phyloP scores from a whole-genome alignment of 1,140 invertebrate species.

The Drosophila nannoptera region DNA sequence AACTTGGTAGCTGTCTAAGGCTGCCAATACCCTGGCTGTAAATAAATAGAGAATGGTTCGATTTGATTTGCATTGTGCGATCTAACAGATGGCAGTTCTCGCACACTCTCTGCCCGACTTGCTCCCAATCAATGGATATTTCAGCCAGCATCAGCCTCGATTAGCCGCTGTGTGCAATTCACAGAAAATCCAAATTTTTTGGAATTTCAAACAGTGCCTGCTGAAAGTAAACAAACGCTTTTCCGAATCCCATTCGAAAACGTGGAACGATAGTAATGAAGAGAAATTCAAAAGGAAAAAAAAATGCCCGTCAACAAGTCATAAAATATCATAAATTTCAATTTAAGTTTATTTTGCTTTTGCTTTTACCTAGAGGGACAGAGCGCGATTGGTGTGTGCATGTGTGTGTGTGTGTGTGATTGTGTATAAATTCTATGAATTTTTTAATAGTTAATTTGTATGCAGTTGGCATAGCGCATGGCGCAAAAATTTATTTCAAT shows the following conservation, averaged over 20 bases:
- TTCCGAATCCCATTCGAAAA: slow-evolving; percentile 26
- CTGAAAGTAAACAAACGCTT: slow-evolving; percentile 40
- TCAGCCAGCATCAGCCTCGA: not conserved
- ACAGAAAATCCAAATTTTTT: slow-evolving; percentile 15
- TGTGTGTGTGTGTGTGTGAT: slow-evolving; percentile 37
- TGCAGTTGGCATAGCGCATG: slow-evolving; percentile 72
- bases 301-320: slow-evolving; percentile 69
- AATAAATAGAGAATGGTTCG: not conserved
- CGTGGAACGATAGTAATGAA: not conserved
- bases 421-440: slow-evolving; percentile 76
- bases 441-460: slow-evolving; percentile 77
- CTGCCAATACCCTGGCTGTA: slow-evolving; percentile 23
- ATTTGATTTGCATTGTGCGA: not conserved
- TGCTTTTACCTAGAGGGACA: slow-evolving; percentile 35
- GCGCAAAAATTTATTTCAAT: slow-evolving; percentile 78
- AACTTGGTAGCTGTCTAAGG: slow-evolving; percentile 9
- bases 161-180: not conserved
- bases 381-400: slow-evolving; percentile 15
- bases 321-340: slow-evolving; percentile 78
- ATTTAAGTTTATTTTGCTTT: slow-evolving; percentile 76
- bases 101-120: not conserved
- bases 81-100: not conserved
- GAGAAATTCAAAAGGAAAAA: slow-evolving; percentile 16
- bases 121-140: not conserved
- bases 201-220: slow-evolving; percentile 40